Percentiles rank a stretch among this genome's conserved stretches.
These are phyloP conservation scores for Geotrypetes seraphini DNA, from an alignment of 2,797 vertebrate genomes.

Conservation along the genomic window DNA sequence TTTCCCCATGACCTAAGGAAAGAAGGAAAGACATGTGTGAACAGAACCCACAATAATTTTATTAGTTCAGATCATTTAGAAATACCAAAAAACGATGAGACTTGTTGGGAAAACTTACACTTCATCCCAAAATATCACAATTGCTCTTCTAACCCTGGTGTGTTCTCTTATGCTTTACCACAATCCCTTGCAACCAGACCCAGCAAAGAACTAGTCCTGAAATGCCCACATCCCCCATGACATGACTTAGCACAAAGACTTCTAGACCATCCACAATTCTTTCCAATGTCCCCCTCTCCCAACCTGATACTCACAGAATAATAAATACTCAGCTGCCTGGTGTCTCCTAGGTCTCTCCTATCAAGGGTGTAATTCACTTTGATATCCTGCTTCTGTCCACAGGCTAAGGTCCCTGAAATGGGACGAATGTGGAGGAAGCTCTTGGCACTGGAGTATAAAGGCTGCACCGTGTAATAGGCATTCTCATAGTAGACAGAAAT, in stretches of 20 bases:
- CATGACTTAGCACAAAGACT: too few relatives aligned
- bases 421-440: constrained; percentile 38
- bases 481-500: neutral
- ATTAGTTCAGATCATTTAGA: too few relatives aligned
- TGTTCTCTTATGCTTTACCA: too few relatives aligned
- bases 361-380: constrained; percentile 39
- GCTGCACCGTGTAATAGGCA: constrained; percentile 17
- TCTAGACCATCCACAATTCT: too few relatives aligned
- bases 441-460: constrained; percentile 39
- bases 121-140: too few relatives aligned
- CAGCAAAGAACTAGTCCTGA: too few relatives aligned
- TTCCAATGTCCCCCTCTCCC: too few relatives aligned
- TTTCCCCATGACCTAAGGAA: neutral
- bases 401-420: constrained; percentile 9
- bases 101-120: too few relatives aligned
- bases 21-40: neutral
- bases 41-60: neutral
- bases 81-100: too few relatives aligned
- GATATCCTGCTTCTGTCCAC: constrained; percentile 23
- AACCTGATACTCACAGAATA: constrained; percentile 7
- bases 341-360: constrained; percentile 3
- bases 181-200: too few relatives aligned
- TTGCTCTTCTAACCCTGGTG: too few relatives aligned
- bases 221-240: too few relatives aligned
- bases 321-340: neutral